These are phyloP conservation scores for Corythornis cristatus DNA, from an alignment of 2,113 vertebrate genomes.

Conservation along the genomic window DNA sequence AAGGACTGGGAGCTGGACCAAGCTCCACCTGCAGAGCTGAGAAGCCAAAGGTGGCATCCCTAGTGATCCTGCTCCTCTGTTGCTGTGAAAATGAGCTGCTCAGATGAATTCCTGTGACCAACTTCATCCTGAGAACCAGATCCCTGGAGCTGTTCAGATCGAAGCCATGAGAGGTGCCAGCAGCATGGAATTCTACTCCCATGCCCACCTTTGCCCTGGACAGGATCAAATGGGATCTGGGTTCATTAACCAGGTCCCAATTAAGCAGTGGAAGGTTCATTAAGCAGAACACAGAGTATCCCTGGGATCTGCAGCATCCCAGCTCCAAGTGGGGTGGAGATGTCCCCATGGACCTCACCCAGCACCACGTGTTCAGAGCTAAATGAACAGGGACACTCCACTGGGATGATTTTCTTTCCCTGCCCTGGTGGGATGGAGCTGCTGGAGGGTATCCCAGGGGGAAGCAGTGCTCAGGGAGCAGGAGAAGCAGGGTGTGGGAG, in stretches of 20 bases:
- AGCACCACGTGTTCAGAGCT: neutral
- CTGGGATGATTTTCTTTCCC: rapidly evolving
- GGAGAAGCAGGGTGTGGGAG: neutral
- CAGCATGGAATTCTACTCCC: neutral
- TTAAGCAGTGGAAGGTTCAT: neutral
- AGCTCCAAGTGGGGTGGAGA: neutral
- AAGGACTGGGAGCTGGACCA: neutral
- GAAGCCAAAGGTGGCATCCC: neutral
- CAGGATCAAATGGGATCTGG: neutral
- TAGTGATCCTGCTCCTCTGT: neutral
- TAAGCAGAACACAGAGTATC: neutral
- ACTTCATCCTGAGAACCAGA: neutral
- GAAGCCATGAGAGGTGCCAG: neutral
- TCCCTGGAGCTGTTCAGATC: neutral
- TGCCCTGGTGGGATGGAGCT: rapidly evolving
- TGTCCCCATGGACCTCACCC: neutral
- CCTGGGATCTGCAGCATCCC: neutral
- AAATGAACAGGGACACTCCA: neutral
- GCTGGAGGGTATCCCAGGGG: neutral
- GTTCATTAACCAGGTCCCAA: neutral
- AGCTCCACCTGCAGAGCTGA: neutral
- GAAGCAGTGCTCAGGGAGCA: neutral
- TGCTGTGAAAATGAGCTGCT: neutral
- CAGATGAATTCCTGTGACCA: neutral
- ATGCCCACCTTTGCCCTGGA: neutral